A percentile compares a stretch with the other conserved stretches of the same genome.
Conservation (phyloP, 2,797 vertebrate genomes). For the Coregonus suidteri region DNA sequence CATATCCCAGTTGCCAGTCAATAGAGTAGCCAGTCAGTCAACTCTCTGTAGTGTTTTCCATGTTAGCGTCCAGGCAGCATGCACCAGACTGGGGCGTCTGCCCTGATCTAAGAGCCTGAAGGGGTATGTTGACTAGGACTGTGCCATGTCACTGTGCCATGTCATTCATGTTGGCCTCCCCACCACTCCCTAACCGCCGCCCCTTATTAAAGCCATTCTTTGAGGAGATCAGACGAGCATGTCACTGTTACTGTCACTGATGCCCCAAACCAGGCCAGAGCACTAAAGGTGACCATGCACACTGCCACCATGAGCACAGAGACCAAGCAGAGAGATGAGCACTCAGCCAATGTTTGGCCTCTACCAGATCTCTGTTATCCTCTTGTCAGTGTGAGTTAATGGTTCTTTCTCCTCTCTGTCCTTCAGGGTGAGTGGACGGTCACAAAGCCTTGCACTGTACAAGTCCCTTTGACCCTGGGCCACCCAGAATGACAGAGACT, state of each 20-base stretch:
- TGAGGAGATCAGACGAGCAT: background rate
- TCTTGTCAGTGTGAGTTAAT: slow-evolving; percentile 70
- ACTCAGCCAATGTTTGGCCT: slow-evolving; percentile 15
- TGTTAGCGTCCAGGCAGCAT: background rate
- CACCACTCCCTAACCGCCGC: background rate
- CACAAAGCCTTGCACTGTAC: slow-evolving; percentile 24
- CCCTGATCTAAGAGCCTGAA: background rate
- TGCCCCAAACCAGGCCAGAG: slow-evolving; percentile 68
- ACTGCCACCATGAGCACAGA: slow-evolving; percentile 60
- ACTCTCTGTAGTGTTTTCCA: background rate
- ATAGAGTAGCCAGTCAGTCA: background rate
- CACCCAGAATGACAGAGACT: slow-evolving; percentile 29
- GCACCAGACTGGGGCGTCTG: background rate
- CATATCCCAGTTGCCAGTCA: background rate
- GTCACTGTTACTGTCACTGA: background rate
- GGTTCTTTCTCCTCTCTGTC: slow-evolving; percentile 24
- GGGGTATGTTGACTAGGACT: background rate
- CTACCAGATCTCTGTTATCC: slow-evolving; percentile 61
- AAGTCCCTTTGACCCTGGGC: slow-evolving; percentile 41
- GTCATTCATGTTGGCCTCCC: background rate
- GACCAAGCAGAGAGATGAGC: slow-evolving; percentile 38
- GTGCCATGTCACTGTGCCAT: slow-evolving; percentile 70
- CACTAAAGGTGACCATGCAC: slow-evolving; percentile 64
- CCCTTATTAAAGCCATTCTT: slow-evolving; percentile 6
- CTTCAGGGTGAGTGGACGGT: slow-evolving; percentile 37